These are phyloP conservation scores for Drosophila prolongata DNA, from an alignment of 2,888 invertebrate species.

Conservation along the genomic window DNA sequence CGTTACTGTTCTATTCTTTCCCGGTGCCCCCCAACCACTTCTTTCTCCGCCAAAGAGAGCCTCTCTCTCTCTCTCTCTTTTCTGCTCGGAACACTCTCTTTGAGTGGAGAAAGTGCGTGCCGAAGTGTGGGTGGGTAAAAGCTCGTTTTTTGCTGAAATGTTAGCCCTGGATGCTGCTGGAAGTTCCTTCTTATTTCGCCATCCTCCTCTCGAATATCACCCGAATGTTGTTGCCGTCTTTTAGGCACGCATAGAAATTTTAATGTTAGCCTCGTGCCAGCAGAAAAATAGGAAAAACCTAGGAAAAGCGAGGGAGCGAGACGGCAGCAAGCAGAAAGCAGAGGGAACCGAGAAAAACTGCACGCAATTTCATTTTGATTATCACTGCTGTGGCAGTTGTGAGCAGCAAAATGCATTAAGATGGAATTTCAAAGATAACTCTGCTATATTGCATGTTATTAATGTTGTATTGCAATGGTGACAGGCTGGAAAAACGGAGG, in stretches of 20 bases:
- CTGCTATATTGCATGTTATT: slow-evolving; percentile 22
- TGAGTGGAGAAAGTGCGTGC: slow-evolving; percentile 32
- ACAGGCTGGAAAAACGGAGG: not conserved
- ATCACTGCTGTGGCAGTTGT: slow-evolving; percentile 53
- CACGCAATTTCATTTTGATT: slow-evolving; percentile 74
- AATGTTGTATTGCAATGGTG: slow-evolving; percentile 35
- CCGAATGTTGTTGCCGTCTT: slow-evolving; percentile 63
- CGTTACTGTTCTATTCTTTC: slow-evolving; percentile 38
- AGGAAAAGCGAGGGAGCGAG: not conserved
- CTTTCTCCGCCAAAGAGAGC: slow-evolving; percentile 35
- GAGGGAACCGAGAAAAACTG: slow-evolving; percentile 38
- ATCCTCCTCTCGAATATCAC: not conserved
- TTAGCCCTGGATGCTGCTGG: slow-evolving; percentile 79
- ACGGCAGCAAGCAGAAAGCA: too few relatives aligned
- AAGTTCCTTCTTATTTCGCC: slow-evolving; percentile 45
- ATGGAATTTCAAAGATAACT: slow-evolving; percentile 12
- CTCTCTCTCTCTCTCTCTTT: slow-evolving; percentile 15
- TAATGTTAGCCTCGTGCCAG: slow-evolving; percentile 70
- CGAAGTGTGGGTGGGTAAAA: slow-evolving; percentile 53
- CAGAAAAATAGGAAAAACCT: slow-evolving; percentile 32
- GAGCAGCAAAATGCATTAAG: slow-evolving; percentile 24
- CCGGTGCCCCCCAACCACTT: not conserved
- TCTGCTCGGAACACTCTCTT: slow-evolving; percentile 15
- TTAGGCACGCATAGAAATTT: slow-evolving; percentile 75
- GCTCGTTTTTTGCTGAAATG: slow-evolving; percentile 67